Evolutionary conservation across 2,888 invertebrate species (phyloP), one percentile per base, ranked within the genome.

Genomic region (Lasius fuliginosus): DNA sequence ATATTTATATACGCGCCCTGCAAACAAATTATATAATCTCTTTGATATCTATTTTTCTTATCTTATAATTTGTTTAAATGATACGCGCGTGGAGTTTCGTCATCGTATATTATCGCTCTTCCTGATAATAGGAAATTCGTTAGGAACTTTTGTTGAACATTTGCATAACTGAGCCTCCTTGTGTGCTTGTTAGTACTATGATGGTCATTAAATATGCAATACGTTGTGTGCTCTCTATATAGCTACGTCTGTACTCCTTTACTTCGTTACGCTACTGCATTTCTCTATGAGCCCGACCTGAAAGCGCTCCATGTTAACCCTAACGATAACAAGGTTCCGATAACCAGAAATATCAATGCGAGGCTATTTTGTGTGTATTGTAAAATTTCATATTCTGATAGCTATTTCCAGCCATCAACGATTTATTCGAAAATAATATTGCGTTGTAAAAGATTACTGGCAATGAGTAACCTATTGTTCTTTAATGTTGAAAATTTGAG

Each of bases 161-260:
- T 77, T 69, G 56, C 77, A 77, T 69, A 58, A n/a, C 42, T 42
- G 56, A 77, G 69, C 69, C 56, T 67, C 27, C 76, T 69, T 49
- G 64, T 64, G 36, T 75, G 49, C 62, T 64, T 42, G 77, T 69
- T 69, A 69, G 77, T 23, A 42, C 56, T 69, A 77, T 42, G 77
- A 33, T 69, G 40, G 56, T 42, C 69, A 58, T 77, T 77, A 77
- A 68, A 69, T 77, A 77, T 69, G 77, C 69, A 58, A 67, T 77
- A 56, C 42, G 67, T 53, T 49, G 53, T n/a, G 49, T 53, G 53
- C 53, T 53, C 53, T 68, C 27, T 67, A 40, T 68, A 64, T 46
- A 30, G 62, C 65, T 36, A 30, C 9, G 68, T 56, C 68, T 67
- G 40, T 68, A 56, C 30, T 30, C 68, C 40, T 36, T 68, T 42